A percentile compares a stretch with the other conserved stretches of the same genome.
phyloP scores from a whole-genome alignment of 1,140 invertebrate genomes.

The Drosophila subobscura region DNA sequence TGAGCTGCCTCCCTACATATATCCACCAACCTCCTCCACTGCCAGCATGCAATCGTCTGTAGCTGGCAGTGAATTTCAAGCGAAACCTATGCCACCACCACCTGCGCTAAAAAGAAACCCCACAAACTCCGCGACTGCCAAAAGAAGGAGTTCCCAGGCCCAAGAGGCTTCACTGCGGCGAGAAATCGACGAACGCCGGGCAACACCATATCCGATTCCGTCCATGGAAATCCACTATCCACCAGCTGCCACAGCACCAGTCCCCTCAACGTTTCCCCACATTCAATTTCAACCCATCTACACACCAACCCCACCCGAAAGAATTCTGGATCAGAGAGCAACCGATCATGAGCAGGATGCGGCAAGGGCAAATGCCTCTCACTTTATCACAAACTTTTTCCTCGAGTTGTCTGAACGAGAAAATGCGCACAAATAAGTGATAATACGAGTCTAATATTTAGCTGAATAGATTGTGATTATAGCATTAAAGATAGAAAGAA shows the following conservation, averaged over 20 bases:
- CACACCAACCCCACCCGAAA: no score
- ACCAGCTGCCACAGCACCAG: no score
- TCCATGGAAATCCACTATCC: no score
- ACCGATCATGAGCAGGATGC: constrained; percentile 8
- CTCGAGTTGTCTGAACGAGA: constrained; percentile 38
- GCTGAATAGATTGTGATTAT: constrained; percentile 10
- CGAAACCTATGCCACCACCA: constrained; percentile 1
- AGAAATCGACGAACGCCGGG: no score
- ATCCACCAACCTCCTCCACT: neutral
- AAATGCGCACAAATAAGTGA: constrained; percentile 3
- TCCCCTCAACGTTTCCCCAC: no score
- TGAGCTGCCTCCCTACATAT: constrained; percentile 13
- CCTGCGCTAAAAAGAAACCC: neutral
- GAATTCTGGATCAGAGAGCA: no score
- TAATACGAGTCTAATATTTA: neutral
- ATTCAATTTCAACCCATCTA: no score
- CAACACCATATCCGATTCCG: no score
- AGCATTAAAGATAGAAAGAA: neutral
- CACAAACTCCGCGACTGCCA: neutral
- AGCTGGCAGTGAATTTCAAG: constrained; percentile 2
- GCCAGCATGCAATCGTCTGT: constrained; percentile 5
- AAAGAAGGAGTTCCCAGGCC: neutral
- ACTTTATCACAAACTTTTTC: constrained; percentile 37
- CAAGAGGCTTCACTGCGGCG: neutral
- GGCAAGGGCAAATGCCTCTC: constrained; percentile 23